Evolutionary conservation across 2,113 vertebrate species (phyloP), one percentile per base, ranked within the genome.

Genomic region (Meleagris gallopavo): DNA sequence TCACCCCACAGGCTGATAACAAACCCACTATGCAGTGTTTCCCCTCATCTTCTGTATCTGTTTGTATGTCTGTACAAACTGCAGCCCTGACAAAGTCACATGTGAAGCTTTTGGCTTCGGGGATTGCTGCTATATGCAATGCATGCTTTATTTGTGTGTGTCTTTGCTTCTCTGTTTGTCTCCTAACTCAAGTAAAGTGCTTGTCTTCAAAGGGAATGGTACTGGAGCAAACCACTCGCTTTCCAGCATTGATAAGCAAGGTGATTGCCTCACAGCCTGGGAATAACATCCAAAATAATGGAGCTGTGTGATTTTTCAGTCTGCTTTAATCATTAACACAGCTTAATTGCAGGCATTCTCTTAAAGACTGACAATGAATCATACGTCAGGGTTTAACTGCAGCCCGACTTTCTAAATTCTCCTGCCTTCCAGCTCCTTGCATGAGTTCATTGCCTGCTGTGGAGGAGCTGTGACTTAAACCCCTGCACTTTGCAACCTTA

Each of bases 1-100:
- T 61, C 4, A 25, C 3, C 25, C n/a, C 41, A 41, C n/a, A 46
- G 25, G 16, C 24, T 0, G 2, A 46, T 55, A 48, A 15, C 36
- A n/a, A 64, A 45, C 30, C 18, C 0, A 1, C 6, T 38, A 18
- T 36, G 10, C 24, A 32, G 3, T 36, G 10, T 36, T n/a, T 50
- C 9, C 10, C 25, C 30, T 61, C 1, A 0, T 30, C 10, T 67
- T 14, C 54, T 38, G 4, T n/a, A 4, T 50, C 48, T 60, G 12
- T 19, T 67, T 3, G 3, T 43, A 21, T 0, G 1, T 36, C 1
- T 4, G 15, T 30, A 16, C 2, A 11, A 45, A n/a, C 2, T 13
- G 40, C 13, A 14, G 43, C 25, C 50, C 34, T 66, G 27, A 27
- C 34, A 25, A 29, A 34, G 46, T 13, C n/a, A 21, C 18, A 29